These are phyloP conservation scores for Hypselothyrea guttata DNA, from an alignment of 2,888 invertebrate genomes.

Conservation along the genomic window DNA sequence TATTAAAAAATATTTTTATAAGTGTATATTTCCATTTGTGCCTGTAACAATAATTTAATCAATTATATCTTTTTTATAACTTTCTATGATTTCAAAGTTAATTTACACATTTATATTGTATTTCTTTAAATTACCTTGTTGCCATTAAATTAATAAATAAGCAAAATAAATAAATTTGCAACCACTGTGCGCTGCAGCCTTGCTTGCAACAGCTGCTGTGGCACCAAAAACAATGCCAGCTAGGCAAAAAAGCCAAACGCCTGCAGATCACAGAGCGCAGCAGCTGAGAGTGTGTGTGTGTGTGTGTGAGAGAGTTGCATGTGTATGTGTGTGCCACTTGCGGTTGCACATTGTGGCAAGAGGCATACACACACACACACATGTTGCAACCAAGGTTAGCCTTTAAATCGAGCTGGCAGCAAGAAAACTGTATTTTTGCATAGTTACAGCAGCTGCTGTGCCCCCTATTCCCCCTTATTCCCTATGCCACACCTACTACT, in stretches of 20 bases:
- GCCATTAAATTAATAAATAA: no score
- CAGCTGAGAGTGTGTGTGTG: conserved; percentile 19
- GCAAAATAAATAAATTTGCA: no score
- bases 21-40: no score
- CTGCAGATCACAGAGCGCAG: conserved; percentile 23
- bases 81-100: no score
- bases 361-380: conserved; percentile 21
- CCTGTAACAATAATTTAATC: no score
- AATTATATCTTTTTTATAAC: no score
- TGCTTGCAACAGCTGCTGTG: conserved; percentile 61
- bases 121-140: no score
- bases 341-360: conserved; percentile 46
- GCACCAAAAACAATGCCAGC: conserved; percentile 45
- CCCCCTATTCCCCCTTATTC: not conserved
- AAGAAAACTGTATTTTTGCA: conserved; percentile 25
- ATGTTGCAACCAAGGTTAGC: conserved; percentile 42
- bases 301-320: conserved; percentile 16
- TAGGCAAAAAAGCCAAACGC: conserved; percentile 23
- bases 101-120: no score
- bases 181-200: no score
- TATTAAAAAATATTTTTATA: no score
- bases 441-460: conserved; percentile 44
- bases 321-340: conserved; percentile 35
- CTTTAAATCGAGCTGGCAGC: conserved; percentile 8
- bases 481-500: no score